These are phyloP conservation scores for Sycophaga agraensis DNA, from an alignment of 1,140 invertebrate species.

Conservation along the genomic window DNA sequence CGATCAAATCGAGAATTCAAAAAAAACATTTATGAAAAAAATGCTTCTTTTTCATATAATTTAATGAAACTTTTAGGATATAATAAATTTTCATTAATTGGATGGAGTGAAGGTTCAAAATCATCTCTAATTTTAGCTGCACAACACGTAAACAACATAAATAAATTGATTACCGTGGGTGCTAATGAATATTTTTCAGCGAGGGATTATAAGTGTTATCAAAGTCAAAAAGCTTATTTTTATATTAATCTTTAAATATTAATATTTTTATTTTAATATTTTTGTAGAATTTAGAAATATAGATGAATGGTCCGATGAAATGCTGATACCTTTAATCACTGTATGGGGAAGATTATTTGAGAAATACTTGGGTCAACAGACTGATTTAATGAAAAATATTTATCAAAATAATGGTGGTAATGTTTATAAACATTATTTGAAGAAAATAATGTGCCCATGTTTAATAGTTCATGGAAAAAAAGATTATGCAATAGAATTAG, in stretches of 20 bases:
- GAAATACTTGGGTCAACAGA: constrained; percentile 70
- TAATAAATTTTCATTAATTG: constrained; percentile 74
- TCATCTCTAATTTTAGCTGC: constrained; percentile 74
- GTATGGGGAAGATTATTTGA: constrained; percentile 76
- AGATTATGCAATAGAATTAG: constrained; percentile 72
- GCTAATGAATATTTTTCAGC: constrained; percentile 73
- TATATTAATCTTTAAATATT: no score
- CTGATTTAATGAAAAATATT: constrained; percentile 66
- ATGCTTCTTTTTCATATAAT: constrained; percentile 70
- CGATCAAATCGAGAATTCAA: no score
- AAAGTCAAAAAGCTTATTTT: neutral
- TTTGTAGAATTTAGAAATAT: constrained; percentile 64
- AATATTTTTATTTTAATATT: no score
- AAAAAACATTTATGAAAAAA: constrained; percentile 72
- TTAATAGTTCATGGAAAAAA: constrained; percentile 81
- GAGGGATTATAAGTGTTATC: constrained; percentile 68
- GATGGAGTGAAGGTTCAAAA: constrained; percentile 89
- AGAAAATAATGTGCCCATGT: constrained; percentile 71
- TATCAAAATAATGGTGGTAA: constrained; percentile 65
- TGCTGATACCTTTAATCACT: constrained; percentile 72
- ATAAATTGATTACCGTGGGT: constrained; percentile 78
- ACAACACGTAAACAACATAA: constrained; percentile 65
- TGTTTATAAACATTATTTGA: constrained; percentile 68
- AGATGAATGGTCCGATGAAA: constrained; percentile 75
- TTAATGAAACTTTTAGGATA: constrained; percentile 74